Conservation (phyloP, 1,140 invertebrate genomes). For the Drosophila chauvacae region DNA sequence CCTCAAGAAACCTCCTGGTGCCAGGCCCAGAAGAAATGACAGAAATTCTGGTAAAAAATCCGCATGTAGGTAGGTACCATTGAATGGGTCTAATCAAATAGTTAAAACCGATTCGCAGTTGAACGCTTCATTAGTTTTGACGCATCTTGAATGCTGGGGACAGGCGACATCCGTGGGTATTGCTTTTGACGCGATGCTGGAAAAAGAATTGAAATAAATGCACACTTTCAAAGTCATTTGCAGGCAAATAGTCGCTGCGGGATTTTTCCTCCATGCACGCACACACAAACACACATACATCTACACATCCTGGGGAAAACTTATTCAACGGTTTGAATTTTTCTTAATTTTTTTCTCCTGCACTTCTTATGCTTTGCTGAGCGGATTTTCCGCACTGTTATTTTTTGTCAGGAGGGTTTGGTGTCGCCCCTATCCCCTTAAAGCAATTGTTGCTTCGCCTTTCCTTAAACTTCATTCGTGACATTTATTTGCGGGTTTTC, state of each 20-base stretch:
- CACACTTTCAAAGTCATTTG: conserved; percentile 74
- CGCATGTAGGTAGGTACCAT: background rate
- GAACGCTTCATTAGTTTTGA: conserved; percentile 70
- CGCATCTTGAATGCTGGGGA: conserved; percentile 33
- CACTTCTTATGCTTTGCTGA: conserved; percentile 44
- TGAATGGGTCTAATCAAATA: conserved; percentile 57
- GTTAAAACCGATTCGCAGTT: conserved; percentile 61
- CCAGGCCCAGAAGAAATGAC: background rate
- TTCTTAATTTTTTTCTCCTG: conserved; percentile 55
- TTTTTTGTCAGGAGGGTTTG: conserved; percentile 37
- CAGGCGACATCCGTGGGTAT: conserved; percentile 38
- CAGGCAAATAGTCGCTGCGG: conserved; percentile 65
- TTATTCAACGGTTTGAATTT: conserved; percentile 58
- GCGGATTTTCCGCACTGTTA: conserved; percentile 67
- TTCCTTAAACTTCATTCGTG: conserved; percentile 68
- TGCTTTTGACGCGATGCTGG: conserved; percentile 15
- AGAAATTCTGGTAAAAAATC: conserved; percentile 20
- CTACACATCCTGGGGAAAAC: conserved; percentile 25
- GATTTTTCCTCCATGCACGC: conserved; percentile 20
- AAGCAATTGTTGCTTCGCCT: conserved; percentile 69
- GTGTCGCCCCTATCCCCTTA: background rate
- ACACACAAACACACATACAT: background rate
- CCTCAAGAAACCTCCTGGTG: background rate
- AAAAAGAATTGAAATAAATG: conserved; percentile 69
- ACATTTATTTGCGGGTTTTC: conserved; percentile 75